A percentile compares a stretch with the other conserved stretches of the same genome.
Conservation (phyloP, 2,888 invertebrate genomes). For the Ornithoptera alexandrae region DNA sequence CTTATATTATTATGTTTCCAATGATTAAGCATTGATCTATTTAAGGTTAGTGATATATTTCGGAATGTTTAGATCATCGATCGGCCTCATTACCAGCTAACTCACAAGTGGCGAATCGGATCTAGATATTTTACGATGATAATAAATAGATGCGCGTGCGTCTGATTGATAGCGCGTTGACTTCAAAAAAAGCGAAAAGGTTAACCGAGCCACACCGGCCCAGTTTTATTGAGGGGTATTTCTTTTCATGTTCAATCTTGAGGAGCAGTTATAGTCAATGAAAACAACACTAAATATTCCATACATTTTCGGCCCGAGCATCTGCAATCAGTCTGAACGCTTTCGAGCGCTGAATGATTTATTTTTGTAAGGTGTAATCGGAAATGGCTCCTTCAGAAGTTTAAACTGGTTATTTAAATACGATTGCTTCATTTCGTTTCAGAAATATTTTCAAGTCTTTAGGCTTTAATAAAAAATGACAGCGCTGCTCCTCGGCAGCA, state of each 20-base stretch:
- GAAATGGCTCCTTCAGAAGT: too few species aligned
- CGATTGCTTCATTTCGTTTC: too few species aligned
- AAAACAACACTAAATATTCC: constrained; percentile 12
- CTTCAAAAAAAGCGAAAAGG: constrained; percentile 27
- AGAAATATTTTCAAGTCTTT: too few species aligned
- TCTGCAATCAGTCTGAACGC: constrained; percentile 6
- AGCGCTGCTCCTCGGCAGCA: too few species aligned
- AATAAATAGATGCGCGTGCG: constrained; percentile 46
- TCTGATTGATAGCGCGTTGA: constrained; percentile 24
- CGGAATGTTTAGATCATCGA: constrained; percentile 14
- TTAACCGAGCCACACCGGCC: constrained; percentile 16
- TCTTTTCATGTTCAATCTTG: constrained; percentile 22
- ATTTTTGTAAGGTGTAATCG: too few species aligned
- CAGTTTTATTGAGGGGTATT: constrained; percentile 19
- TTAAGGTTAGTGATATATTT: constrained; percentile 12
- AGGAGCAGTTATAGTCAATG: constrained; percentile 19
- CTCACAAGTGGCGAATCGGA: constrained; percentile 45
- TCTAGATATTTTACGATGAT: constrained; percentile 47
- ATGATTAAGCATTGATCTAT: too few species aligned
- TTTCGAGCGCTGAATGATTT: constrained; percentile 13
- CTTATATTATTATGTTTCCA: too few species aligned
- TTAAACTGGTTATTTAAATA: too few species aligned
- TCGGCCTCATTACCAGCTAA: constrained; percentile 41
- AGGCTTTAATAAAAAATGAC: too few species aligned
- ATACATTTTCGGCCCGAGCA: not conserved